Conservation (phyloP, 2,797 vertebrate genomes). For the Bovichtus diacanthus region DNA sequence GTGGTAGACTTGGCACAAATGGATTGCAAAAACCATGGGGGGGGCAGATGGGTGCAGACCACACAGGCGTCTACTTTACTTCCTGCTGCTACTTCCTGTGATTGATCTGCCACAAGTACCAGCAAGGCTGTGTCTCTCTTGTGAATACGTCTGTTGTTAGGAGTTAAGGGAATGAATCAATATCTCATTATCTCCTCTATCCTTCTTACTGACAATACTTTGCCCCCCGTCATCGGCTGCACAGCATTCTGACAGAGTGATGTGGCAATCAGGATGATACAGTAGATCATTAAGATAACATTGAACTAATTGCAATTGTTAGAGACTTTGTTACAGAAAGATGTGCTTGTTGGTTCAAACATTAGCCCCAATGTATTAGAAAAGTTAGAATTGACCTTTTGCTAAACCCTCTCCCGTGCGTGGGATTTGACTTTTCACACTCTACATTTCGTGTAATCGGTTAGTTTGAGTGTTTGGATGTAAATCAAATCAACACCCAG, state of each 20-base stretch:
- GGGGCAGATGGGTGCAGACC: neutral
- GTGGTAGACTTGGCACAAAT: neutral
- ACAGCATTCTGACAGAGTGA: neutral
- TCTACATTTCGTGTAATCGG: too few relatives aligned
- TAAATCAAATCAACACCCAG: too few relatives aligned
- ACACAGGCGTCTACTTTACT: neutral
- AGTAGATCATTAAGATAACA: neutral
- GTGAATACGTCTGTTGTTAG: slow-evolving; percentile 28
- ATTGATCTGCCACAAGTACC: slow-evolving; percentile 35
- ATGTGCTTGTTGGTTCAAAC: neutral
- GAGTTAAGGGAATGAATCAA: slow-evolving; percentile 49
- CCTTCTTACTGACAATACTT: slow-evolving; percentile 39
- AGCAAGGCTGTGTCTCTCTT: neutral
- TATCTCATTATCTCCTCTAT: slow-evolving; percentile 57
- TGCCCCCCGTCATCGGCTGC: slow-evolving; percentile 6
- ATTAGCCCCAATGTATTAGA: neutral
- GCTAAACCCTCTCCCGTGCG: neutral
- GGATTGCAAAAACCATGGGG: neutral
- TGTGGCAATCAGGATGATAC: neutral
- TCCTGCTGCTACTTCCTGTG: slow-evolving; percentile 12
- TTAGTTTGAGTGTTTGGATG: too few relatives aligned
- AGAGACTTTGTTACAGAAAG: neutral
- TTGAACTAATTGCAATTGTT: neutral
- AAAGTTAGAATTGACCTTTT: neutral
- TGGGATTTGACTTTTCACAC: neutral